phyloP scores from a whole-genome alignment of 2,113 vertebrate species.

The Bathybates hornii region DNA sequence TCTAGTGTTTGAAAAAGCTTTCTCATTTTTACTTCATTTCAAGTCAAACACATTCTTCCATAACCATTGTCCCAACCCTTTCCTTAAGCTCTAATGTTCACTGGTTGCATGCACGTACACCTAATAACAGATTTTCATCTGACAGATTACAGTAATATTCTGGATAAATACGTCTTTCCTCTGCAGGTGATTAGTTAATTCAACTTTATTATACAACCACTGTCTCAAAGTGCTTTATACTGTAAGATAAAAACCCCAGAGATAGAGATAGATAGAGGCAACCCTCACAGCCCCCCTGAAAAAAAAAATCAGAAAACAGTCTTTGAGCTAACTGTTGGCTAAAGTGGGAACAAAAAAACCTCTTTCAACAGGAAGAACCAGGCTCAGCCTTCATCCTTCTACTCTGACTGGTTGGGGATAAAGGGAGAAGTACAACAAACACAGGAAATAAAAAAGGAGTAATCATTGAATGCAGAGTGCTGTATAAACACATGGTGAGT shows the following conservation, averaged over 20 bases:
- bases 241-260: not conserved
- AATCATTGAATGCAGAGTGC: not conserved
- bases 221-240: not conserved
- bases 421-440: not conserved
- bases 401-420: not conserved
- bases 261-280: not conserved
- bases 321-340: not conserved
- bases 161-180: not conserved
- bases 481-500: not conserved
- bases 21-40: not conserved
- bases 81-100: not conserved
- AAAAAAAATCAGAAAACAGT: not conserved
- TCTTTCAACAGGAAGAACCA: not conserved
- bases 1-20: not conserved
- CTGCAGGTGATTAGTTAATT: not conserved
- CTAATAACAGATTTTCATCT: not conserved
- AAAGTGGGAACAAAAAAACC: not conserved
- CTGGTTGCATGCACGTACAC: not conserved
- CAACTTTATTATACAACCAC: not conserved
- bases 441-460: not conserved
- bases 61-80: not conserved
- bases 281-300: fast-evolving
- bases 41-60: not conserved
- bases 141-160: not conserved
- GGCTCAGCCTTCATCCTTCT: not conserved